Evolutionary conservation across 2,113 vertebrate species (phyloP).

Genomic region (Albula goreensis): DNA sequence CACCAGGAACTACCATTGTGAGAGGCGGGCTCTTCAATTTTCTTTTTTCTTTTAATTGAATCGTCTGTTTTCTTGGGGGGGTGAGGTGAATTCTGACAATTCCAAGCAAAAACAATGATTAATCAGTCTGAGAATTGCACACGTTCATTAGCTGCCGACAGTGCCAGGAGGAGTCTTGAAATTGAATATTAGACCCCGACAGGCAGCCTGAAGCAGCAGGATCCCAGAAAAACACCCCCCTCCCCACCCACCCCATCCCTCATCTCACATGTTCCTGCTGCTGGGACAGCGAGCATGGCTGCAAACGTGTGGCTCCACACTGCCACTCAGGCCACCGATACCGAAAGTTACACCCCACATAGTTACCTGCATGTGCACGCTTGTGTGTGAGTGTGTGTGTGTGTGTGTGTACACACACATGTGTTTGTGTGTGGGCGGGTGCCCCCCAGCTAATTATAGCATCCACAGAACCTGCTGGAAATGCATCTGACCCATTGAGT

Average conservation of each 20-base stretch:
- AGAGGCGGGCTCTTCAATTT: neutral
- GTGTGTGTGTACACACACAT: neutral
- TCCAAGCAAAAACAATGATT: neutral
- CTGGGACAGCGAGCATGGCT: slow-evolving; percentile 22
- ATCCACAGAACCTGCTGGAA: slow-evolving; percentile 27
- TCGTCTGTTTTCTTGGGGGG: neutral
- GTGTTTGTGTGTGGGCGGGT: neutral
- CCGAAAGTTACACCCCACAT: slow-evolving; percentile 9
- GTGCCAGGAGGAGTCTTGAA: slow-evolving; percentile 29
- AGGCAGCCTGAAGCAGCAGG: slow-evolving; percentile 2
- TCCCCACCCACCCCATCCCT: slow-evolving; percentile 24
- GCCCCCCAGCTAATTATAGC: slow-evolving; percentile 42
- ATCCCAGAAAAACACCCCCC: slow-evolving; percentile 21
- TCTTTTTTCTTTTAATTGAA: neutral
- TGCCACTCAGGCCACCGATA: slow-evolving; percentile 23
- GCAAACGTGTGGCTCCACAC: slow-evolving; percentile 15
- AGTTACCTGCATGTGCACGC: neutral
- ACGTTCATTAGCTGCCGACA: slow-evolving; percentile 28
- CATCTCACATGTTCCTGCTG: neutral
- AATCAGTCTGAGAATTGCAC: slow-evolving; percentile 33
- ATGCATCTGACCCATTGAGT: slow-evolving; percentile 37
- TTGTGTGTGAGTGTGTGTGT: neutral
- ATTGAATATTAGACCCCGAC: slow-evolving; percentile 46
- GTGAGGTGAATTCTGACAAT: neutral
- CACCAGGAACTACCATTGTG: neutral